Base-by-base conservation (phyloP, 2,113 vertebrate species). In the Ophiodon elongatus region DNA sequence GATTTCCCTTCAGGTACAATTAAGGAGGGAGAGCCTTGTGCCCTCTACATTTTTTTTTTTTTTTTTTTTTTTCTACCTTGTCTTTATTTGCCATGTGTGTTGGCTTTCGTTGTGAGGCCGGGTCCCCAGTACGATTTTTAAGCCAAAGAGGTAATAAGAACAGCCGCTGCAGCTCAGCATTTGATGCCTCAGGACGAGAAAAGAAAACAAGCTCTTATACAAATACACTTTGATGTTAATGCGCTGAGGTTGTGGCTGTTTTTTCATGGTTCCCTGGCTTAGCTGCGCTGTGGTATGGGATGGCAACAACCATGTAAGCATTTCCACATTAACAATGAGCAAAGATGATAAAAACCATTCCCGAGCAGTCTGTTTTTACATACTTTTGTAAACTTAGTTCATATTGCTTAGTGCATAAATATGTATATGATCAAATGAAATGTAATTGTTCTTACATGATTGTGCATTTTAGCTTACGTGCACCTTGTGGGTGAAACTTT, bases 1-100 rank as follows among this genome's bases (percentile, higher is more conserved):
- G 94, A 95, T 96, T 95, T 94, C 95, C 94, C 94, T 95, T 93
- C 91, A 95, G 95, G 94, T 96, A 95, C 94, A 94, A 95, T 95
- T 95, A 94, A 85, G 88, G 86, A 88, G 88, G 85, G 74, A 85
- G 83, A 83, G 85, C 80, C 90, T 68, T 82, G 79, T 84, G 76
- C 89, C 87, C 76, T 86, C 72, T 4, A 80, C 69, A 66, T 86
- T 57, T 76, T 69, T 88, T 78, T 54, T 69, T 57, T 43, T 67
- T 73, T 31, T 70, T 87, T 82, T 57, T 69, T 52, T 56, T 65
- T 68, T 27, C 69, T 83, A 78, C 84, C 67, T 83, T 92, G 71
- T 79, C 87, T 93, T 90, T 91, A 82, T 88, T 85, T 88, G 78
- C 74, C 76, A 80, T 90, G 90, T 91, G 84, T 76, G 83, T 89